A percentile compares a stretch with the other conserved stretches of the same genome.
phyloP scores from a whole-genome alignment of 2,888 invertebrate genomes.

The Chrysolina americana region DNA sequence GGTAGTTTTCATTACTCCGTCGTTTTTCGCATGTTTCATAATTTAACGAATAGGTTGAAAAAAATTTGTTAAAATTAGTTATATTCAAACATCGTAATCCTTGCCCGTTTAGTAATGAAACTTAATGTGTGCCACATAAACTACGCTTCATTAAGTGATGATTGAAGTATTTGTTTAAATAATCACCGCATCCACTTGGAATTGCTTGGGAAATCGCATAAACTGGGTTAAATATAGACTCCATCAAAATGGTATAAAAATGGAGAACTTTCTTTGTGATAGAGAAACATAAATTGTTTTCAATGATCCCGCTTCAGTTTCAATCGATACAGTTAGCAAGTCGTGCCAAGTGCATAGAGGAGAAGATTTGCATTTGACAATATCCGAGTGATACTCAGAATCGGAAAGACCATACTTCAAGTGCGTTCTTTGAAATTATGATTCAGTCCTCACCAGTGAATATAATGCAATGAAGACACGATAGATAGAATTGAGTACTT shows the following conservation, averaged over 20 bases:
- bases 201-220: conserved; percentile 10
- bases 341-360: conserved; percentile 17
- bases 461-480: too few relatives aligned
- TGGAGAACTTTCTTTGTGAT: conserved; percentile 7
- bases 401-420: not conserved
- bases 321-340: conserved; percentile 11
- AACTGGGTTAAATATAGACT: conserved; percentile 15
- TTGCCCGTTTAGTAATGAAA: not conserved
- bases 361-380: not conserved
- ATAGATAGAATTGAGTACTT: too few relatives aligned
- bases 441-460: not conserved
- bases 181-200: conserved; percentile 13
- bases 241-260: conserved; percentile 2
- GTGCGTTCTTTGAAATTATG: not conserved
- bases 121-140: conserved; percentile 10
- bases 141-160: conserved; percentile 1
- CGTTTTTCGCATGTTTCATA: not conserved
- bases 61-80: too few relatives aligned
- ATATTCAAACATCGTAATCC: not conserved
- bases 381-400: not conserved
- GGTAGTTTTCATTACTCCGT: too few relatives aligned
- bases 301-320: conserved; percentile 17
- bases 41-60: too few relatives aligned
- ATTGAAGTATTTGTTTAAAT: conserved; percentile 23
- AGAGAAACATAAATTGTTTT: conserved; percentile 12